phyloP scores from a whole-genome alignment of 1,140 invertebrate species.

The Bombus terrestris region DNA sequence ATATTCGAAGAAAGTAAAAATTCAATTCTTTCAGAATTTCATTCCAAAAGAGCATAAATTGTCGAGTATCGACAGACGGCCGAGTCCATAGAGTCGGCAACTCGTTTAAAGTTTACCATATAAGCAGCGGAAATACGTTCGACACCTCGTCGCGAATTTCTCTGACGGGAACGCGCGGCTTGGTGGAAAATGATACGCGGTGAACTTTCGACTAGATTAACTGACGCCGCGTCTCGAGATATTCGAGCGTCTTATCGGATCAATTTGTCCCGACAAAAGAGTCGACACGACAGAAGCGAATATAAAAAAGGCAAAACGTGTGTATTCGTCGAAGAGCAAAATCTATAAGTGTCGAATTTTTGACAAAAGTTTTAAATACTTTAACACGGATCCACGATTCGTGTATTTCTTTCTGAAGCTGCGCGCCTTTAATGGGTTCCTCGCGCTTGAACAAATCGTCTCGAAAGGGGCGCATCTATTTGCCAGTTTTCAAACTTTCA shows the following conservation, averaged over 20 bases:
- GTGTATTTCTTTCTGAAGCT: background rate
- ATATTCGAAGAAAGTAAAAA: background rate
- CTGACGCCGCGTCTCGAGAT: background rate
- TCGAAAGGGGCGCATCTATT: background rate
- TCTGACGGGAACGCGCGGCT: background rate
- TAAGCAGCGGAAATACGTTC: conserved; percentile 27
- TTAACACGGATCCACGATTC: background rate
- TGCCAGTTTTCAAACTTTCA: background rate
- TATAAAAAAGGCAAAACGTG: background rate
- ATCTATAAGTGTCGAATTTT: background rate
- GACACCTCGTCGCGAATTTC: conserved; percentile 31
- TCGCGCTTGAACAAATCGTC: background rate
- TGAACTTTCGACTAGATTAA: background rate
- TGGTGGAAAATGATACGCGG: background rate
- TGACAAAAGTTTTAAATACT: background rate
- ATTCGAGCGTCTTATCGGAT: background rate
- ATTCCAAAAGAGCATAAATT: background rate
- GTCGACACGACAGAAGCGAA: background rate
- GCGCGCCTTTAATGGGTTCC: background rate
- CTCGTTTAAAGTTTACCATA: conserved; percentile 46
- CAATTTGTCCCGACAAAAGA: background rate
- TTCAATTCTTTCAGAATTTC: background rate
- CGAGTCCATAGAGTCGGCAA: background rate
- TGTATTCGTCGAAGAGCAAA: background rate
- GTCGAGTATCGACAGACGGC: background rate